These are phyloP conservation scores for Uria lomvia DNA, from an alignment of 2,113 vertebrate species.

Conservation along the genomic window DNA sequence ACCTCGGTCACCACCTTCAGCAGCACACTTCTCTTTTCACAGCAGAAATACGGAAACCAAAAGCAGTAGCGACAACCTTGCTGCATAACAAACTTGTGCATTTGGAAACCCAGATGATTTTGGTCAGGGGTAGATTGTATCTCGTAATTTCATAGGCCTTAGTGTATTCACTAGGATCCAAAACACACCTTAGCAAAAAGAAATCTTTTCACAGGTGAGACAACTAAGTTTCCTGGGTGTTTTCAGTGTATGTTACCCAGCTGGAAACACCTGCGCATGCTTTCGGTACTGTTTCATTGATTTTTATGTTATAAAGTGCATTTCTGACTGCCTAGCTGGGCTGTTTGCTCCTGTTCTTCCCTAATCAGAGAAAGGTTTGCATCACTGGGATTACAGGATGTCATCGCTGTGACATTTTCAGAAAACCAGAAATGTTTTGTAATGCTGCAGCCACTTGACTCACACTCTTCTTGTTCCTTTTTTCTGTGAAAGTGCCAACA, in stretches of 20 bases:
- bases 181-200: background rate
- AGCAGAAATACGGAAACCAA: background rate
- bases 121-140: background rate
- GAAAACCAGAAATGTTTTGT: constrained; percentile 15
- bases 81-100: background rate
- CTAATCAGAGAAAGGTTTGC: background rate
- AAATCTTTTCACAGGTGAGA: background rate
- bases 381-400: background rate
- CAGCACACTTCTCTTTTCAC: background rate
- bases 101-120: background rate
- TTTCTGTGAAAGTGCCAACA: background rate
- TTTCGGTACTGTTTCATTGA: background rate
- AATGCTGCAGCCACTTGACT: background rate
- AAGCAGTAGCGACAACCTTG: background rate
- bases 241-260: background rate
- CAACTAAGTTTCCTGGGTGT: background rate
- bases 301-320: background rate
- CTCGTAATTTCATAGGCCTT: background rate
- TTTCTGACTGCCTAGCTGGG: background rate
- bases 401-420: background rate
- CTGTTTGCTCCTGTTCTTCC: background rate
- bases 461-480: background rate
- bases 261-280: background rate
- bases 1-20: background rate
- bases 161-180: background rate